Evolutionary conservation across 2,888 invertebrate species (phyloP), one percentile per base, ranked within the genome.

Genomic region (Sarcophaga caerulescens): DNA sequence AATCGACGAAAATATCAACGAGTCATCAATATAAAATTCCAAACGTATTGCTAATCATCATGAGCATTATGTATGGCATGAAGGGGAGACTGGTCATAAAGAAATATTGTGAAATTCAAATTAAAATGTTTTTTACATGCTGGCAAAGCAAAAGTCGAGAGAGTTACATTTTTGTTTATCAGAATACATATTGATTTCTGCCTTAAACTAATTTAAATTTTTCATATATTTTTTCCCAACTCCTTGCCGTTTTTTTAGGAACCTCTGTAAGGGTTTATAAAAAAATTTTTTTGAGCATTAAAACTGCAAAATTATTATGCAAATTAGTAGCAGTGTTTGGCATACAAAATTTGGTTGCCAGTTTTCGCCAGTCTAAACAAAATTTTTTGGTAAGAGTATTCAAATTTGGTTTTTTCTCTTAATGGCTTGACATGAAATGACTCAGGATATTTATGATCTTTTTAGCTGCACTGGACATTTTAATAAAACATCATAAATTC

Each of bases 151-250:
- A 52, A 52, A 35, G 35, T 35, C 35, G 1, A 23, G 23, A 23
- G 23, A 23, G 23, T 23, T 23, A 23, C 2, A 23, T 23, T 23
- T 23, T 23, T 23, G 3, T 23, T 23, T 3, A 23, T 23, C 25
- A 25, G 35, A 1, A 35, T 10, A 35, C 10, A 52, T 52, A 52
- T 52, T 52, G 52, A 52, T 52, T 52, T 52, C 17, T 57, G 17
- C 44, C 60, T 74, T 78, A 79, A 79, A 84, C 47, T 84, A 79
- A 65, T 84, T 84, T 84, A 84, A 84, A 84, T 74, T 74, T 79
- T 74, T n/a, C 6, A 35, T 45, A 10, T n/a, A 5, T 57, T 70
- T 21, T 3, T 57, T 63, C 21, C 21, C 65, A 77, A 73, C 10
- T 74, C 35, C 10, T 45, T 84, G 60, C 25, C 12, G 60, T 60